phyloP scores from a whole-genome alignment of 2,888 invertebrate genomes.

The Napeogenes inachia region DNA sequence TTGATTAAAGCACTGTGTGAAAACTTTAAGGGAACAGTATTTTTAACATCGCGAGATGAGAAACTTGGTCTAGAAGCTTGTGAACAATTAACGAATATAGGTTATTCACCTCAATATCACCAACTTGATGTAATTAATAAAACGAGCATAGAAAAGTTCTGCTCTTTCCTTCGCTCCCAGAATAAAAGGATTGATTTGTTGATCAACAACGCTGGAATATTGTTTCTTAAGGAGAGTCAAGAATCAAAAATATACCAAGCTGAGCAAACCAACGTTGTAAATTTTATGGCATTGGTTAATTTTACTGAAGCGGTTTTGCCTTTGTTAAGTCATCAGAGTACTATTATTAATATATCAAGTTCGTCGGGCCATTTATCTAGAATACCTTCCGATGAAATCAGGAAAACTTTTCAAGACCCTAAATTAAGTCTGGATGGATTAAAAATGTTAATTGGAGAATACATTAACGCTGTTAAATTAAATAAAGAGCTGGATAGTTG shows the following conservation, averaged over 20 bases:
- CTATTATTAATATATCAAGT: conserved; percentile 86
- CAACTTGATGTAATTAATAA: conserved; percentile 82
- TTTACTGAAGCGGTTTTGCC: conserved; percentile 81
- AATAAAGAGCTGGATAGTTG: conserved; percentile 66
- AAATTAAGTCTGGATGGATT: conserved; percentile 76
- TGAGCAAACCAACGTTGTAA: conserved; percentile 55
- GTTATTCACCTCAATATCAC: conserved; percentile 76
- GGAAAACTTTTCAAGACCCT: conserved; percentile 62
- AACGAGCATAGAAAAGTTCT: conserved; percentile 76
- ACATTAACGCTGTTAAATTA: conserved; percentile 75
- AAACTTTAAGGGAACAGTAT: conserved; percentile 81
- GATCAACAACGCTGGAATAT: conserved; percentile 84
- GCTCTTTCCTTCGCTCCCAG: conserved; percentile 70
- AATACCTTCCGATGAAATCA: conserved; percentile 76
- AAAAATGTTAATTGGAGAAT: conserved; percentile 77
- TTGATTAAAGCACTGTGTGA: conserved; percentile 81
- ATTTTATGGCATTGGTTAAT: conserved; percentile 56
- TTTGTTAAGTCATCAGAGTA: conserved; percentile 79
- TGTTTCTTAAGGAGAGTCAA: conserved; percentile 57
- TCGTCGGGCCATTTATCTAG: conserved; percentile 80
- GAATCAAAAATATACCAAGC: conserved; percentile 54
- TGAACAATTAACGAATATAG: conserved; percentile 69
- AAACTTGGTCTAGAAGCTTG: conserved; percentile 77
- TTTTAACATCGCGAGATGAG: conserved; percentile 81
- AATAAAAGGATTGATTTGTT: conserved; percentile 82